These are phyloP conservation scores for Mola mola DNA, from an alignment of 2,113 vertebrate species.

Conservation along the genomic window DNA sequence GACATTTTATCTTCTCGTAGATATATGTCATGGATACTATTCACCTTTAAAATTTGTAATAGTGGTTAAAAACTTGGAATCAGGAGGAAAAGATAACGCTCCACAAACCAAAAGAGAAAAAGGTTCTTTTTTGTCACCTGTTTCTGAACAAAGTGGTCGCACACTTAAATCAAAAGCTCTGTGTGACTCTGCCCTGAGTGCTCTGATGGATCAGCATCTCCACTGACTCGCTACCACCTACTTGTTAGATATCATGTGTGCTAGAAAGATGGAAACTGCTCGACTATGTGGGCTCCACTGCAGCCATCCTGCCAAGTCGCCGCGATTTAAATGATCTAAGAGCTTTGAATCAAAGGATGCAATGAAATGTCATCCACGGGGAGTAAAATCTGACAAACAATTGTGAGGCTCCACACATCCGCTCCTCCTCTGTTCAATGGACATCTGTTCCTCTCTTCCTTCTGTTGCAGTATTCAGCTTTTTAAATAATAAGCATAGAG, in stretches of 20 bases:
- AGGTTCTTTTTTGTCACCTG: too few species aligned
- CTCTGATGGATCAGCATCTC: constrained; percentile 15
- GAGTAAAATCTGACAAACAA: constrained; percentile 65
- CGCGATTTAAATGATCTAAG: constrained; percentile 48
- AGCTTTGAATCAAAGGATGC: constrained; percentile 59
- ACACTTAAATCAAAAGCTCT: neutral
- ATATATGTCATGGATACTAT: too few species aligned
- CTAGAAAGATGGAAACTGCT: constrained; percentile 35
- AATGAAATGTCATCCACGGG: constrained; percentile 44
- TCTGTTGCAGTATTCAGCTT: constrained; percentile 10
- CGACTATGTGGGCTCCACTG: constrained; percentile 1
- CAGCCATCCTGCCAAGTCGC: constrained; percentile 16
- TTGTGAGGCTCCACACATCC: constrained; percentile 46
- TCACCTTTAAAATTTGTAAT: too few species aligned
- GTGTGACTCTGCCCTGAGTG: neutral
- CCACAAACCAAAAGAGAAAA: too few species aligned
- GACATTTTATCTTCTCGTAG: too few species aligned
- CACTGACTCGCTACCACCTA: constrained; percentile 35
- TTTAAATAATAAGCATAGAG: too few species aligned
- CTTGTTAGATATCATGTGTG: constrained; percentile 61
- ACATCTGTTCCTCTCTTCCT: constrained; percentile 32
- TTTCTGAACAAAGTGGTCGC: too few species aligned
- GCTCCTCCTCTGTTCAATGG: constrained; percentile 36
- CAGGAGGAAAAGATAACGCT: too few species aligned
- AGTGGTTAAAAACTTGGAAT: too few species aligned